Conservation (phyloP, 2,888 invertebrate genomes). For the Parnassius smintheus region DNA sequence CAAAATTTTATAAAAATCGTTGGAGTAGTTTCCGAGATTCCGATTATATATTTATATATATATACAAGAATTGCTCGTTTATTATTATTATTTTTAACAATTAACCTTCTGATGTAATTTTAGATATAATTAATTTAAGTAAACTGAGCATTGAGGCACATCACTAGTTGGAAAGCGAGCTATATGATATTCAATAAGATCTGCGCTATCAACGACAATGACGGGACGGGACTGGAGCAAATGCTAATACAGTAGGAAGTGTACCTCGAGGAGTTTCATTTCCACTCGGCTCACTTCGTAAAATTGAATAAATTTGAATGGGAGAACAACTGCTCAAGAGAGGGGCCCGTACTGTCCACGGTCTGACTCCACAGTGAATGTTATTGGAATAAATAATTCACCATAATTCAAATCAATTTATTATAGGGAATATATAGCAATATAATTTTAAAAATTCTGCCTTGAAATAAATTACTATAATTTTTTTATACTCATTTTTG, state of each 20-base stretch:
- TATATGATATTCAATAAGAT: conserved; percentile 23
- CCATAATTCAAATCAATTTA: not conserved
- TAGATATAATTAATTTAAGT: not conserved
- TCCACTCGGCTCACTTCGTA: conserved; percentile 60
- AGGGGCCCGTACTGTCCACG: not conserved
- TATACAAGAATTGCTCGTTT: too few species aligned
- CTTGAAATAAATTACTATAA: too few species aligned
- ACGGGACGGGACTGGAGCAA: conserved; percentile 40
- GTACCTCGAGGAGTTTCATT: conserved; percentile 62
- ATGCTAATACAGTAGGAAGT: conserved; percentile 65
- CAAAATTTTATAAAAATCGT: too few species aligned
- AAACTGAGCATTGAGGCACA: not conserved
- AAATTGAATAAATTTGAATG: conserved; percentile 79
- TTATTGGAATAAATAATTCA: conserved; percentile 14
- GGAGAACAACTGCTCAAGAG: conserved; percentile 40
- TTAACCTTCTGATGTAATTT: too few species aligned
- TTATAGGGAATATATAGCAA: too few species aligned
- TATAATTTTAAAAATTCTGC: too few species aligned
- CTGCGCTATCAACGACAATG: conserved; percentile 30
- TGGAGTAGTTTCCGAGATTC: too few species aligned
- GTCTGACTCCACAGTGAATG: conserved; percentile 2
- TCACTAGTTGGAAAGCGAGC: conserved; percentile 20
- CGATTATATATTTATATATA: too few species aligned
- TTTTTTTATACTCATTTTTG: too few species aligned
- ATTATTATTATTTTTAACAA: too few species aligned